phyloP scores from a whole-genome alignment of 2,113 vertebrate species.

The Mesembrinibis cayennensis region DNA sequence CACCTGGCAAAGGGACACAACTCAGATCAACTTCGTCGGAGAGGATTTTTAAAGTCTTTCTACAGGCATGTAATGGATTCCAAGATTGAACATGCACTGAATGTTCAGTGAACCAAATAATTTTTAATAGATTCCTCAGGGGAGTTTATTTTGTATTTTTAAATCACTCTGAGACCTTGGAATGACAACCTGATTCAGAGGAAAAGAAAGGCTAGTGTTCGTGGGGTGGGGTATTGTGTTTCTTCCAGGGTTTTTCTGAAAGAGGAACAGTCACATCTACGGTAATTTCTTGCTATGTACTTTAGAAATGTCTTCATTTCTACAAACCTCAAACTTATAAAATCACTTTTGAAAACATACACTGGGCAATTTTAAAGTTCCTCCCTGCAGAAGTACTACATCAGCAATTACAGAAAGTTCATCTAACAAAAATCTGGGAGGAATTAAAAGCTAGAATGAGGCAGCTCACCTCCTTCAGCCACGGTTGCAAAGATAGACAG shows the following conservation, averaged over 20 bases:
- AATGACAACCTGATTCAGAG: slow-evolving; percentile 33
- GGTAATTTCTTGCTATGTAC: background rate
- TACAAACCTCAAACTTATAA: background rate
- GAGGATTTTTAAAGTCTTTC: slow-evolving; percentile 48
- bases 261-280: background rate
- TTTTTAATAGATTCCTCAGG: slow-evolving; percentile 68
- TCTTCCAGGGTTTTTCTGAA: background rate
- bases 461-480: background rate
- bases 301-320: background rate
- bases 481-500: accelerated
- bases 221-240: background rate
- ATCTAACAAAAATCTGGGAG: background rate
- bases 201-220: background rate
- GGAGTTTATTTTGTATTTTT: slow-evolving; percentile 56
- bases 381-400: background rate
- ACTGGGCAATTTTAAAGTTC: background rate
- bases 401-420: background rate
- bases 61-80: slow-evolving; percentile 47
- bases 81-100: slow-evolving; percentile 26
- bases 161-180: slow-evolving; percentile 52
- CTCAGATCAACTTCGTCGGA: background rate
- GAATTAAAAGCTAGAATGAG: background rate
- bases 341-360: background rate
- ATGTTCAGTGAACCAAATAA: slow-evolving; percentile 69
- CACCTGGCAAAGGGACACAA: slow-evolving; percentile 40